Conservation (phyloP, 1,140 invertebrate genomes). For the Megalonaias nervosa region DNA sequence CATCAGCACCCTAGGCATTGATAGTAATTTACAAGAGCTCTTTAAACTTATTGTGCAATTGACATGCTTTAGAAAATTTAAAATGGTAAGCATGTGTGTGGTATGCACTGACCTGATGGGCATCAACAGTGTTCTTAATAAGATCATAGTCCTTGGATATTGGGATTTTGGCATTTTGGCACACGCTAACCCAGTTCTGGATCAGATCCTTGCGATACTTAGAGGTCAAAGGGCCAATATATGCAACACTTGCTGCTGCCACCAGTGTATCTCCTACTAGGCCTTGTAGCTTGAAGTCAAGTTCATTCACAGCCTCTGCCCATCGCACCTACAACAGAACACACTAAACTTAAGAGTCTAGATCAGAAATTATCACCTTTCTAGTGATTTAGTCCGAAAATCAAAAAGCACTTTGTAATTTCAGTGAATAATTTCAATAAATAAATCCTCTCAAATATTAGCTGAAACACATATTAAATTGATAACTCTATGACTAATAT, state of each 20-base stretch:
- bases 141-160: conserved; percentile 75
- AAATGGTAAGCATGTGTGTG: background rate
- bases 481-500: too few species aligned
- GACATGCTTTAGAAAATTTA: too few species aligned
- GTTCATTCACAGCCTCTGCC: conserved; percentile 80
- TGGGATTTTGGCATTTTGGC: conserved; percentile 58
- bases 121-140: conserved; percentile 82
- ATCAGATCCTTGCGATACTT: conserved; percentile 63
- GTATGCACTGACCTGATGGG: conserved; percentile 66
- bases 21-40: too few species aligned
- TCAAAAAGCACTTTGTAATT: too few species aligned
- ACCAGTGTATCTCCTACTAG: conserved; percentile 69
- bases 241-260: conserved; percentile 66
- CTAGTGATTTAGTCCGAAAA: background rate
- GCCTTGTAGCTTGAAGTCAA: conserved; percentile 64
- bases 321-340: conserved; percentile 78
- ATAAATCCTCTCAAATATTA: too few species aligned
- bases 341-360: conserved; percentile 1
- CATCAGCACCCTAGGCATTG: too few species aligned
- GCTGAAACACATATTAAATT: too few species aligned
- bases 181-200: conserved; percentile 56
- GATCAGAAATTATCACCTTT: background rate
- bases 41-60: too few species aligned
- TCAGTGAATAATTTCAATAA: too few species aligned
- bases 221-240: conserved; percentile 67